These are phyloP conservation scores for Drosophila bocqueti DNA, from an alignment of 1,140 invertebrate genomes.

Conservation along the genomic window DNA sequence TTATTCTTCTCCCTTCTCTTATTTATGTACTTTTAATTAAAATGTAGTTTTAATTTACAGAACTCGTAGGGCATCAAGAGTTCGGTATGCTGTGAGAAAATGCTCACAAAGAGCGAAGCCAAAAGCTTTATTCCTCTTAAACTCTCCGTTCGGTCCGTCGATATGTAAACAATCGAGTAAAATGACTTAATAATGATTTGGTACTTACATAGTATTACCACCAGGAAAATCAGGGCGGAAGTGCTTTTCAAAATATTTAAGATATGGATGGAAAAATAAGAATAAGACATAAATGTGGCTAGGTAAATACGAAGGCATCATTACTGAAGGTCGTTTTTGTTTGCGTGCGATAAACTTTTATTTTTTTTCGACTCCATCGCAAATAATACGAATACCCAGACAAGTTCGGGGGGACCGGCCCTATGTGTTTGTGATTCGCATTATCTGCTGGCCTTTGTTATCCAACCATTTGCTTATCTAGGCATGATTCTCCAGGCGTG, in stretches of 20 bases:
- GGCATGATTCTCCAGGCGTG: slow-evolving; percentile 7
- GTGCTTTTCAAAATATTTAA: slow-evolving; percentile 27
- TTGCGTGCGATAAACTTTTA: slow-evolving; percentile 64
- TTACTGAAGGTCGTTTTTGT: slow-evolving; percentile 74
- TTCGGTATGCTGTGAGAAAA: neutral
- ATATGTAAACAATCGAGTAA: slow-evolving; percentile 23
- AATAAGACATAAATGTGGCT: slow-evolving; percentile 59
- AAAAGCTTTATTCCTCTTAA: neutral
- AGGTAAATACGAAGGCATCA: slow-evolving; percentile 47
- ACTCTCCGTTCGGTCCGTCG: slow-evolving; percentile 10
- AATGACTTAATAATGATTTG: slow-evolving; percentile 9
- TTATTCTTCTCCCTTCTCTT: too few relatives aligned
- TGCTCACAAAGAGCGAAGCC: neutral
- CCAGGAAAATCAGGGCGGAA: slow-evolving; percentile 25
- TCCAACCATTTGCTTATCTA: slow-evolving; percentile 71
- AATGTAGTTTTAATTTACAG: neutral
- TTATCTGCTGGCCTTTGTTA: slow-evolving; percentile 57
- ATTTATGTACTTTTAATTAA: too few relatives aligned
- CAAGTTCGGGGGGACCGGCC: neutral
- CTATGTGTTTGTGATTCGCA: slow-evolving; percentile 33
- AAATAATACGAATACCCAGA: slow-evolving; percentile 59
- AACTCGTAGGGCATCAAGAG: slow-evolving; percentile 5
- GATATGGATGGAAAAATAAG: slow-evolving; percentile 34
- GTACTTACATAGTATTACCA: neutral
- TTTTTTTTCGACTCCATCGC: slow-evolving; percentile 38